Evolutionary conservation across 23 tunicate genomes (phyloP).

Genomic region (Ascidia mentula): DNA sequence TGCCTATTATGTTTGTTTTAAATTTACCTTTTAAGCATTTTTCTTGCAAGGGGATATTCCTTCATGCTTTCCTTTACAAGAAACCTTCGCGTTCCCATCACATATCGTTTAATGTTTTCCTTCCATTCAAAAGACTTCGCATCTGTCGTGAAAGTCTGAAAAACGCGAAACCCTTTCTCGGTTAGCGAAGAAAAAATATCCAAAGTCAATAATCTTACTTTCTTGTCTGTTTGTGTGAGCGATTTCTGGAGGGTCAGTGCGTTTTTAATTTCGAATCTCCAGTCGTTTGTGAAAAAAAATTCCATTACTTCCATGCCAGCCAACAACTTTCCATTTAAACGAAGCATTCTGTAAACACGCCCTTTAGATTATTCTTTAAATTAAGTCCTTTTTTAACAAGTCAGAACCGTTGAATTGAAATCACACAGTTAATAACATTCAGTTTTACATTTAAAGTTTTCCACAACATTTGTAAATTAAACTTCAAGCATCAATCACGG

Average conservation of each 20-base stretch:
- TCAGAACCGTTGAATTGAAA: too few relatives aligned
- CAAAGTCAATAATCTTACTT: slow-evolving; percentile 5
- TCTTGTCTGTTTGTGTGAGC: not conserved
- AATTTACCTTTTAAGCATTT: slow-evolving; percentile 42
- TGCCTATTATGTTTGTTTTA: too few relatives aligned
- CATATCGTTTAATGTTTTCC: slow-evolving; percentile 50
- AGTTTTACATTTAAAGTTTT: too few relatives aligned
- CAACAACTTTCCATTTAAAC: not conserved
- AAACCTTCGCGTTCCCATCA: slow-evolving; percentile 69
- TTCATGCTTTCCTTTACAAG: slow-evolving; percentile 69
- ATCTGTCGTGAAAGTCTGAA: slow-evolving; percentile 65
- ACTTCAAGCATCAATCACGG: too few relatives aligned
- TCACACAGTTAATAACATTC: too few relatives aligned
- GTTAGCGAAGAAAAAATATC: not conserved
- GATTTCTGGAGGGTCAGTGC: not conserved
- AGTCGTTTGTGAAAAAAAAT: slow-evolving; percentile 21
- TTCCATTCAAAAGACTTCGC: slow-evolving; percentile 59
- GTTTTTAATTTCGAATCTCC: not conserved
- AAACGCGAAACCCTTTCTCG: not conserved
- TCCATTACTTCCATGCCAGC: slow-evolving; percentile 29
- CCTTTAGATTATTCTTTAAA: not conserved
- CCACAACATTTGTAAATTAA: too few relatives aligned
- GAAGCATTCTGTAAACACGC: slow-evolving; percentile 1
- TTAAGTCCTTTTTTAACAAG: too few relatives aligned
- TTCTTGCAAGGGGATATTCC: slow-evolving; percentile 70